Evolutionary conservation across 2,797 vertebrate species (phyloP).

Genomic region (Falco columbarius): DNA sequence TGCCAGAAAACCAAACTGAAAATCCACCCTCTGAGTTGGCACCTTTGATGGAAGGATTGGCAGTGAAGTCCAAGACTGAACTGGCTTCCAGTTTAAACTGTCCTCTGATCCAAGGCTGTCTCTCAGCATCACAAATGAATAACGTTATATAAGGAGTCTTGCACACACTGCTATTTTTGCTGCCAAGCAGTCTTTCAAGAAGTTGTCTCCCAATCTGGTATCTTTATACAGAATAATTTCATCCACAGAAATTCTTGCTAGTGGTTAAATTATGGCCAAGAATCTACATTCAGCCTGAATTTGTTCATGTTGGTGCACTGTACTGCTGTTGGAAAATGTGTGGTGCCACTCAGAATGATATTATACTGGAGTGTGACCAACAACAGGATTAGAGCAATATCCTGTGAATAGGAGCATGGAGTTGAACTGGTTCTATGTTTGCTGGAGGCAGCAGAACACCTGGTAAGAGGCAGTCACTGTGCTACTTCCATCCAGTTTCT

Average conservation of each 20-base stretch:
- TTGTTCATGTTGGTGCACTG: not conserved
- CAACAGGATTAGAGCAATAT: not conserved
- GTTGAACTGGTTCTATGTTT: not conserved
- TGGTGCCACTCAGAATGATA: not conserved
- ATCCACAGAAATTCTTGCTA: not conserved
- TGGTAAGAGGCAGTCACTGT: not conserved
- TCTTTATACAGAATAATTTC: not conserved
- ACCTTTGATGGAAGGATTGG: not conserved
- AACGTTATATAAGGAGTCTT: not conserved
- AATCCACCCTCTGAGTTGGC: not conserved
- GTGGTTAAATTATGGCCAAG: conserved; percentile 3
- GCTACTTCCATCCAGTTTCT: not conserved
- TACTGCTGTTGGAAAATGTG: not conserved
- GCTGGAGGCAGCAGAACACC: not conserved
- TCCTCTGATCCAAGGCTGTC: not conserved
- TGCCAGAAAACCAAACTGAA: not conserved
- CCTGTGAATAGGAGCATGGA: not conserved
- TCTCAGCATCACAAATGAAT: not conserved
- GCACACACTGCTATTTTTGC: not conserved
- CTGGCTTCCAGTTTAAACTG: not conserved
- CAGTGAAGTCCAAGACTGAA: not conserved
- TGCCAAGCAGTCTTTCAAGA: conserved; percentile 35
- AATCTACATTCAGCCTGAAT: not conserved
- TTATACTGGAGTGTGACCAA: not conserved
- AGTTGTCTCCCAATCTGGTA: not conserved